Evolutionary conservation across 1,140 invertebrate genomes (phyloP), one percentile per base, ranked within the genome.

Genomic region (Grapholita molesta): DNA sequence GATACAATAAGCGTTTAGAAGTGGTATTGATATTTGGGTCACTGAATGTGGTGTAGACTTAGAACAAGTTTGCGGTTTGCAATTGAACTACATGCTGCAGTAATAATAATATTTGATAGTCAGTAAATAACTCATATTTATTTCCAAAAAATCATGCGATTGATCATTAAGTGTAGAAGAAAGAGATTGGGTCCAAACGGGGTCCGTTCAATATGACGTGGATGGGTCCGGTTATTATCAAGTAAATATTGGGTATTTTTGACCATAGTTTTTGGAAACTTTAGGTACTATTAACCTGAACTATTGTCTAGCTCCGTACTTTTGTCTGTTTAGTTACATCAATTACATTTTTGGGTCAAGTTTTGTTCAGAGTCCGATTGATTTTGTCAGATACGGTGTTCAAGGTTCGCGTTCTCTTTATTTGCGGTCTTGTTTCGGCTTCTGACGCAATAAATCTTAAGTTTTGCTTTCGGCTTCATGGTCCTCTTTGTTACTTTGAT

Each of bases 321-420:
- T 28, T 61, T 70, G 66, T 71, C 64, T 66, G 42, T 72, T 67
- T 24, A 68, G 84, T 89, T 89, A 83, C 86, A 90, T 90, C 86
- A 81, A 86, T 83, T 84, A 81, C 66, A 82, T 78, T 89, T 88
- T 90, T 89, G 84, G 88, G 88, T 89, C 89, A 90, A 89, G 87
- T 84, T 88, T 90, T 86, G 86, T 85, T 83, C 79, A 70, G 74
- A 86, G 86, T 85, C 85, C 85, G 88, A 89, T 91, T 86, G 89
- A 91, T 91, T 91, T 91, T 89, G 88, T 90, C 89, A 91, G 89
- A 91, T 90, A 89, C 84, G 74, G 75, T 82, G 72, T 82, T 90
- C 89, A 91, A 91, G 89, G 89, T 89, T 81, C 81, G 83, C 86
- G 83, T 88, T 91, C 88, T 91, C 89, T 91, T 91, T 91, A 90